phyloP scores from a whole-genome alignment of 1,140 invertebrate genomes.

The Drosophila seguyi region DNA sequence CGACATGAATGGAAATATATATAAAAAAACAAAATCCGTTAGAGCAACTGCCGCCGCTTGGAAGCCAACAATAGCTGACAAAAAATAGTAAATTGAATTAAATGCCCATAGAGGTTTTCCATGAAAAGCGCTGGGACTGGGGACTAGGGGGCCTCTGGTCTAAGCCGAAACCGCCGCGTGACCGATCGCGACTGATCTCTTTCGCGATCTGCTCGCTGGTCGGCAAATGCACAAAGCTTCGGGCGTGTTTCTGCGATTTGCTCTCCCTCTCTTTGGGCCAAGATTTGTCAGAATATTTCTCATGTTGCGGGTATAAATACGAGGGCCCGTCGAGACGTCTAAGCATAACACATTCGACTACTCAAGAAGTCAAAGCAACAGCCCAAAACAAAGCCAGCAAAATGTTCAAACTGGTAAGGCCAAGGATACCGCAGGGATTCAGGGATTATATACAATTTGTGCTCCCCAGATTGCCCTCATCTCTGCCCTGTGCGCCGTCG shows the following conservation, averaged over 20 bases:
- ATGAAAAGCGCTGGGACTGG: constrained; percentile 31
- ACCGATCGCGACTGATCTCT: constrained; percentile 64
- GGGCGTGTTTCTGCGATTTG: constrained; percentile 29
- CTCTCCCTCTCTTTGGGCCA: constrained; percentile 30
- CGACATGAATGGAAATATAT: constrained; percentile 26
- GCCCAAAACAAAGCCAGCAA: constrained; percentile 49
- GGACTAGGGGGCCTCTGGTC: neutral
- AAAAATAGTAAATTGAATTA: constrained; percentile 53
- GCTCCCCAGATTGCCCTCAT: constrained; percentile 64
- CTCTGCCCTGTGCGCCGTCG: constrained; percentile 79
- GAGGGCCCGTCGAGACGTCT: constrained; percentile 36
- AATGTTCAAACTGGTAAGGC: constrained; percentile 85
- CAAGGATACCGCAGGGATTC: constrained; percentile 18
- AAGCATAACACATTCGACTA: constrained; percentile 77
- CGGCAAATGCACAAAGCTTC: constrained; percentile 50
- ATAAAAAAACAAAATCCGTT: constrained; percentile 12
- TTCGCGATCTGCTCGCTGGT: constrained; percentile 39
- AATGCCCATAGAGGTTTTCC: constrained; percentile 34
- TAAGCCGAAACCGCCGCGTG: constrained; percentile 39
- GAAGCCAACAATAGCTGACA: constrained; percentile 34
- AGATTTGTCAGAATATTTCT: constrained; percentile 79
- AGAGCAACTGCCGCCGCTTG: constrained; percentile 1
- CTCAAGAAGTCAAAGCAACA: constrained; percentile 59
- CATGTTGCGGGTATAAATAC: constrained; percentile 81
- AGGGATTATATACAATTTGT: neutral